Percentiles rank a stretch among this genome's conserved stretches.
Evolutionary conservation across 2,888 invertebrate species (phyloP).

Genomic region (Orchesella flavescens): DNA sequence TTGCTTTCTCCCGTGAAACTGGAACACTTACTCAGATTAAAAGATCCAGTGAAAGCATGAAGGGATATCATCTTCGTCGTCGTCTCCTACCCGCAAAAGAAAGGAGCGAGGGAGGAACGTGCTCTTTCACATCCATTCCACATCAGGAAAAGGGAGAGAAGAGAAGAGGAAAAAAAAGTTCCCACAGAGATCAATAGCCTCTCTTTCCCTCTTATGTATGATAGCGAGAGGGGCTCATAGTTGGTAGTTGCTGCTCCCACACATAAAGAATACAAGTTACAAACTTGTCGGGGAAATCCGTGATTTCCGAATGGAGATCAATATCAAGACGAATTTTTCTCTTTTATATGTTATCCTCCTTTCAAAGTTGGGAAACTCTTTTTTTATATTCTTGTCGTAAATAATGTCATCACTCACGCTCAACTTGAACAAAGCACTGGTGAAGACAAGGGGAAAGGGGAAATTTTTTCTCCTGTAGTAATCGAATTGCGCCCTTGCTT

Average conservation of each 20-base stretch:
- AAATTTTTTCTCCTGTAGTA: not conserved
- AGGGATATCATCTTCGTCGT: not conserved
- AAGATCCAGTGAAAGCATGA: not conserved
- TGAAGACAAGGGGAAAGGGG: not conserved
- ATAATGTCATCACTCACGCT: conserved; percentile 56
- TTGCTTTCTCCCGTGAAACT: too few species aligned
- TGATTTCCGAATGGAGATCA: conserved; percentile 65
- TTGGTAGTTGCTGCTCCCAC: too few species aligned
- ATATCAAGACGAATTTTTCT: conserved; percentile 32
- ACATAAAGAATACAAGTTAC: not conserved
- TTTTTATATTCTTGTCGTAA: conserved; percentile 33
- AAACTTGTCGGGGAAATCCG: conserved; percentile 59
- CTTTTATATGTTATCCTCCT: not conserved
- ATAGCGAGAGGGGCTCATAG: not conserved
- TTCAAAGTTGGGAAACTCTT: not conserved
- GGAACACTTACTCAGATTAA: not conserved
- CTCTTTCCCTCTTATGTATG: not conserved
- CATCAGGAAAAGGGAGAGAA: not conserved
- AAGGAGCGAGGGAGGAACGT: too few species aligned
- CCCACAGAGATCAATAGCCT: conserved; percentile 55
- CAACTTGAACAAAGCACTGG: not conserved
- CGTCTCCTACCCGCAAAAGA: too few species aligned
- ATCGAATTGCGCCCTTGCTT: too few species aligned
- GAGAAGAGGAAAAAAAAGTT: conserved; percentile 10
- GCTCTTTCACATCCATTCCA: too few species aligned